Conservation (phyloP, 2,797 vertebrate genomes). For the Harpagifer antarcticus region DNA sequence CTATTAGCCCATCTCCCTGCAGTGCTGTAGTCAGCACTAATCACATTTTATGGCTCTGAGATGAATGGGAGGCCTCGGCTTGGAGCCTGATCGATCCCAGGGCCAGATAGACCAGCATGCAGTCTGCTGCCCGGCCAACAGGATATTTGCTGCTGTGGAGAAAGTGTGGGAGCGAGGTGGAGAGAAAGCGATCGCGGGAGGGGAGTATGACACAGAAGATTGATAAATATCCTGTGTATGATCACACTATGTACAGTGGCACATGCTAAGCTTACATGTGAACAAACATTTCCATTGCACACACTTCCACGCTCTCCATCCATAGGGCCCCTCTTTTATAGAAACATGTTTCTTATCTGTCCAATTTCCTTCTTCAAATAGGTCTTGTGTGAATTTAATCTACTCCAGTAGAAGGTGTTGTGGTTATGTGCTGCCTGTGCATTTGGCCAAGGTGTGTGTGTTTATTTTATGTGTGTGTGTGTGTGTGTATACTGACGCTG, state of each 20-base stretch:
- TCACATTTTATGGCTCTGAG: slow-evolving; percentile 93
- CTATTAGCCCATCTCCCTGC: slow-evolving; percentile 89
- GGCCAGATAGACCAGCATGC: slow-evolving; percentile 88
- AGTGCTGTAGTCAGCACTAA: slow-evolving; percentile 93
- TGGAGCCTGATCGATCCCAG: slow-evolving; percentile 90
- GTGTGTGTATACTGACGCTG: slow-evolving; percentile 18
- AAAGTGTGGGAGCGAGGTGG: slow-evolving; percentile 62
- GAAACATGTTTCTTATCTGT: slow-evolving; percentile 90
- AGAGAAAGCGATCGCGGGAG: slow-evolving; percentile 44
- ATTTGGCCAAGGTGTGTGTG: slow-evolving; percentile 62
- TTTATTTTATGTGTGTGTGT: slow-evolving; percentile 1
- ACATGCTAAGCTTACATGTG: slow-evolving; percentile 56
- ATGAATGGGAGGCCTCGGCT: slow-evolving; percentile 93
- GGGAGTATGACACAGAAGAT: slow-evolving; percentile 43
- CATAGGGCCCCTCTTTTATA: slow-evolving; percentile 63
- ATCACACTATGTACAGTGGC: slow-evolving; percentile 37
- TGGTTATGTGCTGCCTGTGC: slow-evolving; percentile 74
- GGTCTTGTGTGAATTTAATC: slow-evolving; percentile 88
- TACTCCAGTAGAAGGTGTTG: slow-evolving; percentile 82
- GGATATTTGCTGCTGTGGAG: slow-evolving; percentile 97
- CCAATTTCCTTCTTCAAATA: slow-evolving; percentile 92
- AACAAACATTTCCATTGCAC: slow-evolving; percentile 63
- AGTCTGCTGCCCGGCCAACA: slow-evolving; percentile 87
- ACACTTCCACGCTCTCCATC: slow-evolving; percentile 48
- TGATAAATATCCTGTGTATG: slow-evolving; percentile 54